Evolutionary conservation across 2,113 vertebrate genomes (phyloP), one percentile per base, ranked within the genome.

Genomic region (Stictonetta naevosa): DNA sequence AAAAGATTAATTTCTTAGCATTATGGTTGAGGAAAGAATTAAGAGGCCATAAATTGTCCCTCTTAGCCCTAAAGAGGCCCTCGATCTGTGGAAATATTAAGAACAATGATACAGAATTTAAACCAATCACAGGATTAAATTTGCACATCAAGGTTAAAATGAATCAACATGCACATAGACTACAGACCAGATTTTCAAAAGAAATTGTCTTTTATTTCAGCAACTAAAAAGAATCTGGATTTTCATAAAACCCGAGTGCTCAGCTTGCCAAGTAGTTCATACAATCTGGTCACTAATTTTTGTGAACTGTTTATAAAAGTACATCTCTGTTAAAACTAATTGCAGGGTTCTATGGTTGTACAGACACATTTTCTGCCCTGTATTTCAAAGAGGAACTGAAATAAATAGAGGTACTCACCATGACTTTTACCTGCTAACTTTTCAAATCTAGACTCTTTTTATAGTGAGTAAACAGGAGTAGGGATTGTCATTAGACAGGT

Each of bases 171-270:
- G 36, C 85, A 77, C 13, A 79, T 69, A 74, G 23, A 73, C 53
- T 42, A 53, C 44, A 92, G 36, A 86, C 5, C 25, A 92, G 40
- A 88, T 94, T 94, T 96, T 77, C 31, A 67, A 63, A 92, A 81
- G 16, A 85, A 77, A 85, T 80, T 71, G 74, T 62, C 36, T 67
- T 83, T 76, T 63, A 4, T 26, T 94, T 88, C 52, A 76, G 42
- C 82, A 90, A 46, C 90, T 93, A 76, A 76, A 94, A 82, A 66
- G 34, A 88, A 58, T 76, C 44, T 86, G 58, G 4, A 40, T 88
- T 94, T 94, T 91, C 82, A 67, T 80, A 91, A 97, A 87, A 66
- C 31, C 14, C 13, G 72, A 83, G 58, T 21, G 87, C 17, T 5
- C 59, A 94, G 44, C 78, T 91, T 94, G 80, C 56, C 80, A 92